Evolutionary conservation across 2,888 invertebrate genomes (phyloP).

Genomic region (Cylloceria caligata): DNA sequence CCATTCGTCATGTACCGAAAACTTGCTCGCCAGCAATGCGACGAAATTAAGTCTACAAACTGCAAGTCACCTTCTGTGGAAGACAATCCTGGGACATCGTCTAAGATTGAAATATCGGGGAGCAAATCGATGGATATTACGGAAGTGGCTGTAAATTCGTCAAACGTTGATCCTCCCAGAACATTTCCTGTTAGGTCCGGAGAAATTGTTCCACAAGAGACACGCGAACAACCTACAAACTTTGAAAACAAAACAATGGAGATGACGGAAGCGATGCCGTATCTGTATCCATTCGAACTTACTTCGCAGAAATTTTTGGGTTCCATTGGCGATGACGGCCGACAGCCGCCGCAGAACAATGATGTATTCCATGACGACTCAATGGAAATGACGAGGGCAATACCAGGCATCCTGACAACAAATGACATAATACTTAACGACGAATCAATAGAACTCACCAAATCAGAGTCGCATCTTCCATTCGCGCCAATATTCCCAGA

Average conservation of each 20-base stretch:
- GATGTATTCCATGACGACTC: constrained; percentile 54
- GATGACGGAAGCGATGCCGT: constrained; percentile 54
- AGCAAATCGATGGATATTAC: too few relatives aligned
- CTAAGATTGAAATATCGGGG: not conserved
- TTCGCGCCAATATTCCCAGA: not conserved
- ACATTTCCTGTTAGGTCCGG: not conserved
- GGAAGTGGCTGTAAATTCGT: not conserved
- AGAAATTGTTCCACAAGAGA: not conserved
- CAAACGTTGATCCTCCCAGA: not conserved
- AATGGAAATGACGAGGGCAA: constrained; percentile 67
- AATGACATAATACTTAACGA: constrained; percentile 21
- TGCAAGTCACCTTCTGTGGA: not conserved
- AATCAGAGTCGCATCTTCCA: constrained; percentile 28
- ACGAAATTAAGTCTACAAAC: not conserved
- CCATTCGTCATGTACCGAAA: not conserved
- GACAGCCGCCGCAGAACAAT: not conserved
- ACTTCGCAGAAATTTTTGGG: not conserved
- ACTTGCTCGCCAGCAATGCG: not conserved
- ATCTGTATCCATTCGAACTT: not conserved
- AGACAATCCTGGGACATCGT: not conserved
- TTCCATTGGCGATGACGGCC: not conserved
- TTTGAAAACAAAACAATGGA: constrained; percentile 60
- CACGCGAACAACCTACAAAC: not conserved
- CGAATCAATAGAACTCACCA: constrained; percentile 67
- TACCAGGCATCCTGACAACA: constrained; percentile 32